Evolutionary conservation across 2,113 vertebrate genomes (phyloP), one percentile per base, ranked within the genome.

Genomic region (Corydoras maculifer): DNA sequence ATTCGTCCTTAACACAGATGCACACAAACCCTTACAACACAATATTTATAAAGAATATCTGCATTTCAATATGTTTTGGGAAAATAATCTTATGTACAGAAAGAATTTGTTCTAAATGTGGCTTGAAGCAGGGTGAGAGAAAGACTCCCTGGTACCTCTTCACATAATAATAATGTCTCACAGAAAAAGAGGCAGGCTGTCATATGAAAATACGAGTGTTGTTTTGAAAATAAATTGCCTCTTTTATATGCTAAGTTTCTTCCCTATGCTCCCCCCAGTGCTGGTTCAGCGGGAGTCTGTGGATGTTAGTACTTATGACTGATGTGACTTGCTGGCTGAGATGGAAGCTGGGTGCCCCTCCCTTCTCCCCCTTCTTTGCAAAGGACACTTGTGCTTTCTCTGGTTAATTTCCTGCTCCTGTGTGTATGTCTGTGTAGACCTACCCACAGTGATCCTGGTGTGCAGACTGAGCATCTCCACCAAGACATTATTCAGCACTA

Each of bases 391-490:
- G 35, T 43, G 35, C 4, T 2, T 43, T 43, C 35, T 43, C 35
- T 5, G 7, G 35, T 43, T 43, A 43, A 43, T 43, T 43, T 43
- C 35, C 35, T 43, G 35, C 35, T 43, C 35, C 35, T 43, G 35
- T 43, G 35, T 43, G 35, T 43, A 43, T 43, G 35, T 43, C 35
- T 43, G 7, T 2, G 35, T 43, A 43, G 35, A 43, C 35, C 35
- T 43, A 43, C 35, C 35, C 57, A 43, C 18, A 0, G 94, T 93
- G 78, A 99, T 99, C 30, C 97, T 90, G 14, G 93, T 94, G 84
- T 98, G 96, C 81, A 96, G 78, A 75, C 91, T 94, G 78, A 99
- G 87, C 68, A 94, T 88, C 88, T 98, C 97, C 83, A 98, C 93
- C 85, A 97, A 83, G 0, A 87, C 92, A 0, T 98, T 98, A 91